Percentiles rank a stretch among this genome's conserved stretches.
Conservation (phyloP, 2,797 vertebrate species). For the Dermochelys coriacea region DNA sequence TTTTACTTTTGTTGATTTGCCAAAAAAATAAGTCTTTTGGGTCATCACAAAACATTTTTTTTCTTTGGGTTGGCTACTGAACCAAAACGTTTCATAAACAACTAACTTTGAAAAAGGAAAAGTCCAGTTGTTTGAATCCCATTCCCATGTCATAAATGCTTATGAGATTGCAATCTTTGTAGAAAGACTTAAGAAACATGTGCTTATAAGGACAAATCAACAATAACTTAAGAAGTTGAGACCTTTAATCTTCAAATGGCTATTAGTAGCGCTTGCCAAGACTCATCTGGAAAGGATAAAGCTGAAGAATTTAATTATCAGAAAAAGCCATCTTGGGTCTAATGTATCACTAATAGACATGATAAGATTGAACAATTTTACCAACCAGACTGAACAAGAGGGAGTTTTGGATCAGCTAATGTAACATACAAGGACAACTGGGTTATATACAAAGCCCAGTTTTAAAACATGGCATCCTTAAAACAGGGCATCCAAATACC, state of each 20-base stretch:
- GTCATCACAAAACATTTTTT: background rate
- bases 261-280: slow-evolving; percentile 28
- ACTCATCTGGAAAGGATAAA: slow-evolving; percentile 25
- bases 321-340: slow-evolving; percentile 1
- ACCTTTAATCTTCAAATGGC: slow-evolving; percentile 51
- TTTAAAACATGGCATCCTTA: background rate
- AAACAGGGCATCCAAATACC: background rate
- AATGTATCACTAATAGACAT: slow-evolving; percentile 17
- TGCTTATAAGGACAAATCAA: slow-evolving; percentile 42
- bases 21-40: background rate
- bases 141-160: background rate
- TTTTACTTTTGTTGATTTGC: background rate
- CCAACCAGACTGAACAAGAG: background rate
- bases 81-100: background rate
- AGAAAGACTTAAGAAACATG: background rate
- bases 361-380: background rate
- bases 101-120: background rate
- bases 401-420: background rate
- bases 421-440: background rate
- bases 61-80: background rate
- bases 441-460: background rate
- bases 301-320: slow-evolving; percentile 34
- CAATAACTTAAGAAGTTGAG: slow-evolving; percentile 19
- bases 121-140: background rate
- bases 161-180: background rate